Evolutionary conservation across 2,113 vertebrate species (phyloP).

Genomic region (Elaphurus davidianus): DNA sequence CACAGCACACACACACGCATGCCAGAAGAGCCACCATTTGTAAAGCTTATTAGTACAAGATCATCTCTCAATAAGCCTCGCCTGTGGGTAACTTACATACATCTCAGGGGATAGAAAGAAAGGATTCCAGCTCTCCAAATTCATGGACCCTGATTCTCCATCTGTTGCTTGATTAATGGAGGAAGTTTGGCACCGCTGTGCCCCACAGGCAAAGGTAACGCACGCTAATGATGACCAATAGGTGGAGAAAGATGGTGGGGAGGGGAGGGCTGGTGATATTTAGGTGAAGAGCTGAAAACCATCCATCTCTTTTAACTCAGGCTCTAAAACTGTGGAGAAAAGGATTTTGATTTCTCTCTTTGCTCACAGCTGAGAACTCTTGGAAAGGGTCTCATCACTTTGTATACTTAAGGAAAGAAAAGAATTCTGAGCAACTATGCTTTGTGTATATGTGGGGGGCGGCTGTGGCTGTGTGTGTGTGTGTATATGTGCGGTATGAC

Average conservation of each 20-base stretch:
- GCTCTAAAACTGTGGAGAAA: background rate
- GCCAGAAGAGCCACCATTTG: background rate
- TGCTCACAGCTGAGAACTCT: background rate
- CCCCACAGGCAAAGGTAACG: conserved; percentile 43
- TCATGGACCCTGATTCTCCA: conserved; percentile 54
- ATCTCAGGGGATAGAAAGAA: conserved; percentile 35
- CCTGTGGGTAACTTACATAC: conserved; percentile 3
- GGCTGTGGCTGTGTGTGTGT: background rate
- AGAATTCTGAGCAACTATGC: background rate
- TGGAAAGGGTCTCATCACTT: background rate
- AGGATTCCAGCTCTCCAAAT: conserved; percentile 16
- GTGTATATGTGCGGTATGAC: background rate
- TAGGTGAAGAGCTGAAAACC: conserved; percentile 29
- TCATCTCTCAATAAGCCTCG: conserved; percentile 11
- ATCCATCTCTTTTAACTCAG: conserved; percentile 21
- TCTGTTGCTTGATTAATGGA: conserved; percentile 64
- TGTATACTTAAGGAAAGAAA: background rate
- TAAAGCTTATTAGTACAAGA: background rate
- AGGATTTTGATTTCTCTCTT: conserved; percentile 48
- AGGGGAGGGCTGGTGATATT: background rate
- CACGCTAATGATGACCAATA: conserved; percentile 66
- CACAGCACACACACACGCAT: background rate
- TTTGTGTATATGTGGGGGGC: rapidly evolving
- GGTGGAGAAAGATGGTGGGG: background rate
- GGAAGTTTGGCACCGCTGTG: conserved; percentile 38